Conservation (phyloP, 2,888 invertebrate genomes). For the Polia nebulosa region DNA sequence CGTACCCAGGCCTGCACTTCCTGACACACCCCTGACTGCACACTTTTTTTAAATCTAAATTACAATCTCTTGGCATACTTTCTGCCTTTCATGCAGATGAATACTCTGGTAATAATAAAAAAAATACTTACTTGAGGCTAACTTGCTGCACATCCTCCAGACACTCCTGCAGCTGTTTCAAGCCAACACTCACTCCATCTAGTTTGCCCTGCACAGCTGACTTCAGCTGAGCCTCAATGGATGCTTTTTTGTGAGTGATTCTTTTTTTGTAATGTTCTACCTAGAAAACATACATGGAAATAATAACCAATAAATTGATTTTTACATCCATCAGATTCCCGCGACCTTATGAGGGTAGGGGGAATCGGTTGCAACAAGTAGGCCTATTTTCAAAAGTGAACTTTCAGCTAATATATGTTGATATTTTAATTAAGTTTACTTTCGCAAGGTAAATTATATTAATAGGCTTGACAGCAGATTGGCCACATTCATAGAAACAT, state of each 20-base stretch:
- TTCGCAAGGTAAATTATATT: too few relatives aligned
- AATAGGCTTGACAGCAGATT: background rate
- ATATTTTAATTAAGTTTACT: too few relatives aligned
- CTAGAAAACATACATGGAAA: slow-evolving; percentile 72
- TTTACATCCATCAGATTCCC: too few relatives aligned
- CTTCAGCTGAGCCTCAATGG: slow-evolving; percentile 98
- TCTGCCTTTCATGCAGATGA: background rate
- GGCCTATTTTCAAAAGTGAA: too few relatives aligned
- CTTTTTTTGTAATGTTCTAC: slow-evolving; percentile 95
- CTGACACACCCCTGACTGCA: too few relatives aligned
- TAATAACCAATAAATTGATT: background rate
- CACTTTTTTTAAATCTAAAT: too few relatives aligned
- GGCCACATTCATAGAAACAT: background rate
- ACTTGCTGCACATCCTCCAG: slow-evolving; percentile 96
- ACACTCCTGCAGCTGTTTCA: slow-evolving; percentile 97
- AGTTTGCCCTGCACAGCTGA: slow-evolving; percentile 99
- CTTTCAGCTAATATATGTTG: too few relatives aligned
- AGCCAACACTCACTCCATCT: slow-evolving; percentile 98
- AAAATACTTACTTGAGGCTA: slow-evolving; percentile 84
- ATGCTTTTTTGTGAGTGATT: slow-evolving; percentile 95
- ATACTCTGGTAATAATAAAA: background rate
- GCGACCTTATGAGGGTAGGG: too few relatives aligned
- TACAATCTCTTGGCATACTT: background rate
- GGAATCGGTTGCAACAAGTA: too few relatives aligned
- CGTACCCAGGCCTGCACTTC: too few relatives aligned